These are phyloP conservation scores for Seladonia tumulorum DNA, from an alignment of 2,888 invertebrate species.

Conservation along the genomic window DNA sequence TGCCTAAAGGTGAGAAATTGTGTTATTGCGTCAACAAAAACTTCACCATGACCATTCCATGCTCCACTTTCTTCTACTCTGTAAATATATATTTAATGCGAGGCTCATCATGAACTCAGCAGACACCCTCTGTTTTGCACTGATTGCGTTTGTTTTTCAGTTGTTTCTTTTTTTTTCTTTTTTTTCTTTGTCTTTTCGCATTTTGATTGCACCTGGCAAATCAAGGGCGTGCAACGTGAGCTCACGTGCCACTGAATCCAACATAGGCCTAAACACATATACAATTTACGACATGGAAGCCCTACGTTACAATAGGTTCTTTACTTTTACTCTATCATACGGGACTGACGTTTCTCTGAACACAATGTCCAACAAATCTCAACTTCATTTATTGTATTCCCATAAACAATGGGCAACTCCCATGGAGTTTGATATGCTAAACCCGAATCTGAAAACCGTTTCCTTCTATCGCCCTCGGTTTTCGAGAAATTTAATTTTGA, in stretches of 20 bases:
- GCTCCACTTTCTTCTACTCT: conserved; percentile 63
- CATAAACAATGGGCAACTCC: conserved; percentile 17
- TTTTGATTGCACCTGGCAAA: not conserved
- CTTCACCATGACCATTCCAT: conserved; percentile 68
- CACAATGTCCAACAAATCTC: conserved; percentile 63
- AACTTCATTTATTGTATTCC: not conserved
- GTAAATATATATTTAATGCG: conserved; percentile 47
- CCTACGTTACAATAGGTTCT: conserved; percentile 53
- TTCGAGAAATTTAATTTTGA: not conserved
- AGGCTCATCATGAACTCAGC: conserved; percentile 65
- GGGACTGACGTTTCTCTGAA: conserved; percentile 60
- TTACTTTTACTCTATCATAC: conserved; percentile 62
- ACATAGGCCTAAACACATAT: conserved; percentile 47
- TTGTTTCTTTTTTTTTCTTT: not conserved
- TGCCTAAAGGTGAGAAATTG: conserved; percentile 55
- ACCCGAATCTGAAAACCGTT: conserved; percentile 15
- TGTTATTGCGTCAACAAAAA: conserved; percentile 47
- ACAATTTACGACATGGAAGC: conserved; percentile 50
- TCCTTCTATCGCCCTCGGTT: not conserved
- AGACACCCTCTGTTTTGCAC: conserved; percentile 43
- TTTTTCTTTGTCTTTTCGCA: not conserved
- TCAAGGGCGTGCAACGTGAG: not conserved
- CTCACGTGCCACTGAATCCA: conserved; percentile 59
- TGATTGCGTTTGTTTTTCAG: conserved; percentile 15
- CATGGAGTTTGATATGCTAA: not conserved